These are phyloP conservation scores for Homarus americanus DNA, from an alignment of 1,140 invertebrate genomes.

Conservation along the genomic window DNA sequence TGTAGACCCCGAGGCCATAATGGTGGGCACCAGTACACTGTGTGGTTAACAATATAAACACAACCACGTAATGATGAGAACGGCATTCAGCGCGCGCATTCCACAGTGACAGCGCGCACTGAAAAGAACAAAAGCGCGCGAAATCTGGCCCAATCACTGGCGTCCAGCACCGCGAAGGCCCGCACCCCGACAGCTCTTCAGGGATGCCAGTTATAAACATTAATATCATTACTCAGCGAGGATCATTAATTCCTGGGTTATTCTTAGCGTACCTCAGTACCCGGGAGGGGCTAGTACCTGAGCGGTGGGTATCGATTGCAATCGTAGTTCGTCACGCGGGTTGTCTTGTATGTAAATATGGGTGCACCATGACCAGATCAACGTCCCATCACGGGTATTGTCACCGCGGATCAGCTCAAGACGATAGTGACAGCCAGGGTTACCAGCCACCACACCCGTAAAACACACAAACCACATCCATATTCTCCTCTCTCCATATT, in stretches of 20 bases:
- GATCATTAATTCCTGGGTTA: not conserved
- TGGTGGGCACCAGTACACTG: slow-evolving; percentile 47
- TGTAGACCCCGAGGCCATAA: slow-evolving; percentile 10
- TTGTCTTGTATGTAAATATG: not conserved
- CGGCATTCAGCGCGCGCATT: slow-evolving; percentile 47
- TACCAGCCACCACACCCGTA: slow-evolving; percentile 9
- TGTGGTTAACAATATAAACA: slow-evolving; percentile 59
- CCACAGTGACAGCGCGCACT: slow-evolving; percentile 43
- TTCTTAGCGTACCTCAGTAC: not conserved
- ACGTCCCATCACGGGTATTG: slow-evolving; percentile 18
- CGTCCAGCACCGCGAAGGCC: not conserved
- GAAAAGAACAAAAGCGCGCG: slow-evolving; percentile 52
- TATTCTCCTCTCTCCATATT: too few species aligned
- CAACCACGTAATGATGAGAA: slow-evolving; percentile 64
- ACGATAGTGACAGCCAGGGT: slow-evolving; percentile 50
- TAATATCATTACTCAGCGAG: not conserved
- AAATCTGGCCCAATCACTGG: slow-evolving; percentile 33
- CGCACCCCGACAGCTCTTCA: slow-evolving; percentile 8
- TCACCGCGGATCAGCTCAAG: slow-evolving; percentile 51
- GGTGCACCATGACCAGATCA: slow-evolving; percentile 24
- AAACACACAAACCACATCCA: not conserved
- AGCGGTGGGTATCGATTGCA: not conserved
- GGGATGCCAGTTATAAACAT: not conserved
- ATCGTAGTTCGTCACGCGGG: not conserved
- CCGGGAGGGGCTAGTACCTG: not conserved